Conservation (phyloP, 2,797 vertebrate genomes). For the Myiothlypis coronata region DNA sequence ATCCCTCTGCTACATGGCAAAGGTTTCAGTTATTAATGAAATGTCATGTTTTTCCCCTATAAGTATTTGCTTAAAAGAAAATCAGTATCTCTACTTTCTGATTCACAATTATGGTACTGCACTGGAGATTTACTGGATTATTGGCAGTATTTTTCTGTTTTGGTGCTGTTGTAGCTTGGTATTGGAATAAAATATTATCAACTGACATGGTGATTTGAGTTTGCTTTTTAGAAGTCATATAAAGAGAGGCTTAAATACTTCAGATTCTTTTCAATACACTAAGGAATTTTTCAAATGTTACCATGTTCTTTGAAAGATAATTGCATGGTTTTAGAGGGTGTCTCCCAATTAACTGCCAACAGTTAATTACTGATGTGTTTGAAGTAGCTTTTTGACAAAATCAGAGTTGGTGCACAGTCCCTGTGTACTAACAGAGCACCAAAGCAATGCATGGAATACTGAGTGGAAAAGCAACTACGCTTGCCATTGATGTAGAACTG, state of each 20-base stretch:
- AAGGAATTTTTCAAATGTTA: conserved; percentile 12
- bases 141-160: neutral
- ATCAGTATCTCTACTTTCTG: neutral
- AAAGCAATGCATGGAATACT: conserved; percentile 78
- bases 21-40: neutral
- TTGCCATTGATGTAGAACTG: conserved; percentile 91
- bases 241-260: neutral
- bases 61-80: neutral
- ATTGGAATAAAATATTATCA: neutral
- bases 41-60: neutral
- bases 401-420: conserved; percentile 31
- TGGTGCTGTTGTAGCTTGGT: neutral
- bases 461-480: conserved; percentile 81
- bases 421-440: conserved; percentile 71
- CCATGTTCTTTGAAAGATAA: conserved; percentile 48
- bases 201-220: neutral
- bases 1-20: neutral
- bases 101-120: neutral
- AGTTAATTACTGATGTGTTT: conserved; percentile 56
- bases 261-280: neutral
- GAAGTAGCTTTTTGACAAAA: conserved; percentile 51
- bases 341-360: conserved; percentile 29
- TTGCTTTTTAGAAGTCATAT: neutral
- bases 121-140: neutral
- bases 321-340: conserved; percentile 62